Base-by-base conservation (phyloP, 2,888 invertebrate genomes). In the Anthrax anthrax region DNA sequence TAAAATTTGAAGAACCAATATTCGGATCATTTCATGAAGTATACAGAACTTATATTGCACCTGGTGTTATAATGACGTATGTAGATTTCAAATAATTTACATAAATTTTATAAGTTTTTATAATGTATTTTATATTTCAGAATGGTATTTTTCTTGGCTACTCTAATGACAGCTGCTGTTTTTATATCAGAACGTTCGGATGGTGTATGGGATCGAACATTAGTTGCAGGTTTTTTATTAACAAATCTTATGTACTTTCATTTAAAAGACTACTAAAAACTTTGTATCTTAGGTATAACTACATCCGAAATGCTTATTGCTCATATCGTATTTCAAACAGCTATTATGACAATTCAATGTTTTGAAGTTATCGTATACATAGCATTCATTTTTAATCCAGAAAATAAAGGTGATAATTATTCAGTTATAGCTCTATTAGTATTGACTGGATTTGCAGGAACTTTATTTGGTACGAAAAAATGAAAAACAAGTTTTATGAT, bases 141-240 rank as follows among this genome's bases (percentile, higher is more conserved):
- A 23, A 79, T 89, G 57, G 76, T 85, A 36, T 92, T 86, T 71
- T 87, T 92, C 70, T 70, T 91, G 69, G 81, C 90, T 0, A 80
- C 87, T 0, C 77, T 88, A 37, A 77, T 89, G 60, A 89, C 90
- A 1, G 84, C 89, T 0, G 77, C 86, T 2, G 78, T 86, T 18
- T 81, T 90, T 60, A 83, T 89, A 51, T 72, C 81, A 1, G 89
- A 89, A 62, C 76, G 83, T 34, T 73, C 79, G 56, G 87, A 88
- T 62, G 89, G 92, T 5, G 78, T 91, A 51, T 82, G 92, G 81
- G 87, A 91, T 62, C 72, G 92, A 49, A 86, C 84, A 47, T 73
- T 87, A 1, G 85, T 90, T 8, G 86, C 91, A 51, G 90, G 57
- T 53, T 39, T 48, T 37, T 72, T 16, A 37, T 18, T 32, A 19